Base-by-base conservation (phyloP, 1,140 invertebrate species). In the Marisa cornuarietis region DNA sequence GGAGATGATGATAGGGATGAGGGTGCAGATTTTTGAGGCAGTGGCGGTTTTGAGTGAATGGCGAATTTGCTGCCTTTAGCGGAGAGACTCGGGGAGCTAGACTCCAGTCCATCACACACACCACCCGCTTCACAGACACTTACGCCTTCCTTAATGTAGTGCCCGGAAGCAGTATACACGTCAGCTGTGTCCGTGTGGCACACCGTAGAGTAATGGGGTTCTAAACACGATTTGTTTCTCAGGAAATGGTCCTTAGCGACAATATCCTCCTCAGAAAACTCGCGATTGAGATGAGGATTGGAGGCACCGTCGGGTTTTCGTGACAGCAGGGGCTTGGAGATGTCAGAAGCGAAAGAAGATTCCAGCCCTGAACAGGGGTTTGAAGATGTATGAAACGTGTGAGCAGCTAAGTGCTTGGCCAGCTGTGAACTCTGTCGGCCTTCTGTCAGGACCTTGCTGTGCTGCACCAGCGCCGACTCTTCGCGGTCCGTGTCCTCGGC, bases 261-360 rank as follows among this genome's bases (percentile, higher is more conserved):
- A 8, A 49, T 14, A 13, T 73, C 73, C 54, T 84, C 83, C 73
- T 79, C 63, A 13, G 61, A 85, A 62, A 82, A 81, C 80, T 87
- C 84, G 78, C 83, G 84, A 22, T 84, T 78, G 84, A 97, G 92
- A 82, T 96, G 96, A 18, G 96, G 95, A 93, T 97, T 96, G 9
- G 96, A 97, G 51, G 96, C 95, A 63, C 96, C 96, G 87, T 97
- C 96, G 3, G 96, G 96, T 96, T 95, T 85, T 95, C 85, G 79
- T 31, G 82, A 85, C 54, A 86, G 69, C 58, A 87, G 66, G 69
- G 83, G 85, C 63, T 79, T 72, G 62, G 77, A 78, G 22, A 81
- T 69, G n/a, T 84, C 81, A 16, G 61, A 49, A 14, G 68, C 6
- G 20, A 79, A 69, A 79, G 58, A 24, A 31, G 74, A 72, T n/a